Evolutionary conservation across 64 coral and sea anemone species (phyloP).

Genomic region (Montipora foliosa): DNA sequence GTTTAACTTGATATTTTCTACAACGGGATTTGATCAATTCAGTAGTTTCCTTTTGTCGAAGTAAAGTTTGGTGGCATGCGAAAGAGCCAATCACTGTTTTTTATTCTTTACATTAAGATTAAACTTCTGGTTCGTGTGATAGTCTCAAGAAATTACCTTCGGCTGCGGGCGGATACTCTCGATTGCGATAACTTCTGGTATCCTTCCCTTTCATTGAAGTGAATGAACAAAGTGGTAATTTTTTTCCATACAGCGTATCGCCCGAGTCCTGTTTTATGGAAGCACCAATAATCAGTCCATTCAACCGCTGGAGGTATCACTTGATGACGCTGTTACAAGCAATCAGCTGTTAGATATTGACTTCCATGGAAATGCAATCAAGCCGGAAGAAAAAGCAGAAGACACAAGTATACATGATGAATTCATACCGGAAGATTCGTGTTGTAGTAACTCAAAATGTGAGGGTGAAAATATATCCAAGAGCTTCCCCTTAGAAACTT

Average conservation of each 20-base stretch:
- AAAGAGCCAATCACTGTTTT: too few relatives aligned
- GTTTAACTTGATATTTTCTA: neutral
- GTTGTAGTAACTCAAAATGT: neutral
- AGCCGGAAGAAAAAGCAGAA: neutral
- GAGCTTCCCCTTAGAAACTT: neutral
- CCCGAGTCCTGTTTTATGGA: conserved; percentile 27
- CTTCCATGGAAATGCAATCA: neutral
- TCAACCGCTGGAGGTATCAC: neutral
- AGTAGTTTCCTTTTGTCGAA: too few relatives aligned
- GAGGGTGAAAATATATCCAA: neutral
- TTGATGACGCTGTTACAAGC: neutral
- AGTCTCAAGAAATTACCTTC: too few relatives aligned
- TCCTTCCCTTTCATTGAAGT: too few relatives aligned
- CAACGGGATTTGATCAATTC: too few relatives aligned
- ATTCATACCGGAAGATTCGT: conserved; percentile 21
- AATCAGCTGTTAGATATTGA: neutral
- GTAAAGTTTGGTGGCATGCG: too few relatives aligned
- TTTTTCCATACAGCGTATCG: conserved; percentile 26
- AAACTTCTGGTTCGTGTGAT: too few relatives aligned
- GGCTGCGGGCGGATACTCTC: too few relatives aligned
- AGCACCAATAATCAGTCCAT: neutral
- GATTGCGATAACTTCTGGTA: too few relatives aligned
- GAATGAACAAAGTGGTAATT: neutral
- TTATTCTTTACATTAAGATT: too few relatives aligned
- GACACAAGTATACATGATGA: neutral